Evolutionary conservation across 2,888 invertebrate genomes (phyloP), one percentile per base, ranked within the genome.

Genomic region (Drosophila nr. fundita): DNA sequence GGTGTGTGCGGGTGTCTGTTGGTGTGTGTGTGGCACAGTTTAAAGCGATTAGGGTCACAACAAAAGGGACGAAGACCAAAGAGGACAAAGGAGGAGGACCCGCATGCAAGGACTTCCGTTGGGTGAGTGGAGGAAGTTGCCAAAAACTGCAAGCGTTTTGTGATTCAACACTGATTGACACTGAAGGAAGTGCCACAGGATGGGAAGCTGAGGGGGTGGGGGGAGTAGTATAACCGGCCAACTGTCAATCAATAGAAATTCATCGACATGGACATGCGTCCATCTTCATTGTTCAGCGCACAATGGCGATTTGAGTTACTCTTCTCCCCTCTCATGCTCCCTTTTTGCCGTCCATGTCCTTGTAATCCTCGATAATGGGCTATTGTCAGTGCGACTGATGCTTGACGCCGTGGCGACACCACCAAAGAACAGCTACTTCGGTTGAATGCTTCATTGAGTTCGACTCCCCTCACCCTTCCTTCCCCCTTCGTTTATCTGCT

Each of bases 21-120:
- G 34, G 45, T 38, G 48, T 24, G 48, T 66, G 72, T 82, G 68
- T 82, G 83, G 70, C 73, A 81, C 75, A 84, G 71, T 83, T 82
- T 87, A 84, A 87, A 87, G 83, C 87, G 89, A 87, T 87, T 89
- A 89, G 83, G 87, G 89, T 83, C 89, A 83, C 78, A 78, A 85
- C 76, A 79, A 74, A 55, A 36, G 54, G 53, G 6, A 34, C 34
- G 34, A 13, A 11, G 21, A 53, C 53, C 15, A 53, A 53, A 15
- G 13, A 50, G 62, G 54, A 62, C 52, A 13, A 54, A 40, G 48
- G 34, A 65, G 45, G 50, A 70, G 68, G 73, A 74, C 87, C 88
- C 88, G 88, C 83, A 85, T 85, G 80, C 80, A 59, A 48, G 45
- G 30, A 86, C 83, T 82, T 88, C 88, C 86, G 82, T 60, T 59